These are phyloP conservation scores for Ginglymostoma cirratum DNA, from an alignment of 2,113 vertebrate genomes.

Conservation along the genomic window DNA sequence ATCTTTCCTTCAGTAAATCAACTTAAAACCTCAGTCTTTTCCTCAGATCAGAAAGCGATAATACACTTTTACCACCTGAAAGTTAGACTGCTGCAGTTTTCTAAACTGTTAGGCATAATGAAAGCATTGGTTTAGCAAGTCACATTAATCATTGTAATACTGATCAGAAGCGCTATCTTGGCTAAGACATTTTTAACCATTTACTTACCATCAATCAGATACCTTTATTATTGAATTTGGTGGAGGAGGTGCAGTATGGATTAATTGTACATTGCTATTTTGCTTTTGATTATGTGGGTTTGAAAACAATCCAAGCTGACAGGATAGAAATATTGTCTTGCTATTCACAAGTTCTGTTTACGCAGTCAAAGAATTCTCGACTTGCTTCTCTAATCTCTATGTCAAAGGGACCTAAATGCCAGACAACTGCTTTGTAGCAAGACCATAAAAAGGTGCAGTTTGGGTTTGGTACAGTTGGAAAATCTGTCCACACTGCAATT, in stretches of 20 bases:
- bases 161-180: not conserved
- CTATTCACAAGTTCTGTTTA: not conserved
- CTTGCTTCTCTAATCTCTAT: not conserved
- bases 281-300: not conserved
- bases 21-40: not conserved
- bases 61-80: not conserved
- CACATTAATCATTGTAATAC: not conserved
- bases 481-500: not conserved
- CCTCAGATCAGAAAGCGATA: not conserved
- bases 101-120: not conserved
- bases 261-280: not conserved
- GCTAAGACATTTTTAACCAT: not conserved
- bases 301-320: not conserved
- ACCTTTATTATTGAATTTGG: not conserved
- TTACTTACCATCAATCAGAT: not conserved
- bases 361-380: not conserved
- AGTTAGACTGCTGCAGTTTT: not conserved
- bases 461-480: not conserved
- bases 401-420: not conserved
- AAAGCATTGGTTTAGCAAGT: constrained; percentile 14
- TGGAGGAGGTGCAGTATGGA: not conserved
- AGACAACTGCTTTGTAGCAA: not conserved
- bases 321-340: not conserved
- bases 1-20: not conserved
- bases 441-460: not conserved